Percentiles rank a stretch among this genome's conserved stretches.
phyloP scores from a whole-genome alignment of 2,888 invertebrate genomes.

The Dynastes tityus region DNA sequence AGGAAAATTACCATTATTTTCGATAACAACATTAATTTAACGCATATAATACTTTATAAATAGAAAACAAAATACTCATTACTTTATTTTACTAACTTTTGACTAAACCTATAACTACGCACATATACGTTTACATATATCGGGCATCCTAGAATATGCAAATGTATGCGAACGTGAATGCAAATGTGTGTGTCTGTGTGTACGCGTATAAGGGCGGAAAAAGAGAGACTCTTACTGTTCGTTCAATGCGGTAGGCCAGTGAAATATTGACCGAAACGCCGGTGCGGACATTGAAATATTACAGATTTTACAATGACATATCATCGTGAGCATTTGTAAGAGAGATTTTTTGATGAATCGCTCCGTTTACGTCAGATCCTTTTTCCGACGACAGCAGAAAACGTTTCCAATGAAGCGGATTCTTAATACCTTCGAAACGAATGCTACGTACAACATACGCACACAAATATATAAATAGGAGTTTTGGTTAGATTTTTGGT shows the following conservation, averaged over 20 bases:
- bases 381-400: constrained; percentile 35
- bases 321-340: constrained; percentile 69
- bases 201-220: background rate
- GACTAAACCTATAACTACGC: background rate
- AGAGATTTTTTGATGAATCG: constrained; percentile 70
- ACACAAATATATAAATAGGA: background rate
- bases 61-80: no score
- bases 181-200: constrained; percentile 5
- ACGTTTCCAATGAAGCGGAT: constrained; percentile 40
- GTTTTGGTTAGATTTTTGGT: no score
- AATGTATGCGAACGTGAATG: background rate
- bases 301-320: constrained; percentile 70
- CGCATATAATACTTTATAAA: no score
- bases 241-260: constrained; percentile 56
- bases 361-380: constrained; percentile 54
- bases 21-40: no score
- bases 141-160: constrained; percentile 8
- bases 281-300: constrained; percentile 66
- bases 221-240: constrained; percentile 36
- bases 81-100: background rate
- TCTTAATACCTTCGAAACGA: constrained; percentile 21
- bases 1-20: no score
- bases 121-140: background rate
- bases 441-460: background rate
- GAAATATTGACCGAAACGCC: constrained; percentile 68